These are phyloP conservation scores for Pollachius pollachius DNA, from an alignment of 2,113 vertebrate species.

Conservation along the genomic window DNA sequence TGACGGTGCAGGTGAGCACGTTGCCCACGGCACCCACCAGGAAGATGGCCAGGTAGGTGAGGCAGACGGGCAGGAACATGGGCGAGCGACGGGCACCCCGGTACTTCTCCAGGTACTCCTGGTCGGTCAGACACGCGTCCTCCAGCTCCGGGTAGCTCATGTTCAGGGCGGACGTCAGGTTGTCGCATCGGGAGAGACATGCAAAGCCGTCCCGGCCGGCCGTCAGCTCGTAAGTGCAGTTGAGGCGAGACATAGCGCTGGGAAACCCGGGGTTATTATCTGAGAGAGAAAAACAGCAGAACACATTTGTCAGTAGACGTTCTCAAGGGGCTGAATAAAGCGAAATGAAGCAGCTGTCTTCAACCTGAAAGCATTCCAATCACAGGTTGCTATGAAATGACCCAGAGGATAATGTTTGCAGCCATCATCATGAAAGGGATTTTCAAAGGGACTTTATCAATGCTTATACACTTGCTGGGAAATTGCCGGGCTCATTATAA, in stretches of 20 bases:
- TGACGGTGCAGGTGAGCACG: slow-evolving; percentile 84
- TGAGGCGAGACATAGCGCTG: slow-evolving; percentile 48
- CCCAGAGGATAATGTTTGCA: too few relatives aligned
- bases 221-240: slow-evolving; percentile 63
- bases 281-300: background rate
- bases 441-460: too few relatives aligned
- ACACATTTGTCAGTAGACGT: background rate
- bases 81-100: slow-evolving; percentile 80
- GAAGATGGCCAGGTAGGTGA: slow-evolving; percentile 87
- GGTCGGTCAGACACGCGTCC: slow-evolving; percentile 77
- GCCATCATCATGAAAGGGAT: too few relatives aligned
- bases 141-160: slow-evolving; percentile 34
- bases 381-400: too few relatives aligned
- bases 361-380: background rate
- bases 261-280: background rate
- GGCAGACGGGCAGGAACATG: slow-evolving; percentile 82
- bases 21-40: slow-evolving; percentile 84
- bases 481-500: too few relatives aligned
- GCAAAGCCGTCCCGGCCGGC: slow-evolving; percentile 13
- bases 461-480: too few relatives aligned
- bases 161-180: slow-evolving; percentile 54
- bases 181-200: slow-evolving; percentile 57
- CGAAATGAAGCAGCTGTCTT: background rate
- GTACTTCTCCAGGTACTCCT: slow-evolving; percentile 78
- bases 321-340: too few relatives aligned